These are phyloP conservation scores for Nicator chloris DNA, from an alignment of 2,113 vertebrate species.

Conservation along the genomic window DNA sequence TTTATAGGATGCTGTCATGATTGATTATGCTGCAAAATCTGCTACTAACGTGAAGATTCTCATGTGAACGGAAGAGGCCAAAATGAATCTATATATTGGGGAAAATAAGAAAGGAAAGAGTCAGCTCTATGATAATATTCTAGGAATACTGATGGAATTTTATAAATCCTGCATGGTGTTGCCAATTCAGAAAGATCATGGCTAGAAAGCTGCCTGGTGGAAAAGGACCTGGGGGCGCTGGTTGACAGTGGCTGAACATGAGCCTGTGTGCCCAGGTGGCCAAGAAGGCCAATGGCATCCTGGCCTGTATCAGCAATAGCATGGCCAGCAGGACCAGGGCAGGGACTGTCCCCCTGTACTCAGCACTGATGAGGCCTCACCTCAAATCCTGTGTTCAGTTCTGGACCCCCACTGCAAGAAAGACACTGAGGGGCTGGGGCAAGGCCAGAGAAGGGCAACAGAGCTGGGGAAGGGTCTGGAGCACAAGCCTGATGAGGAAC, in stretches of 20 bases:
- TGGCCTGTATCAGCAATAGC: fast-evolving
- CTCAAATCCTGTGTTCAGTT: background rate
- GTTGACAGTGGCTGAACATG: background rate
- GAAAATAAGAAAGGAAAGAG: background rate
- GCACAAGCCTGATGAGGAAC: fast-evolving
- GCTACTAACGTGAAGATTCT: background rate
- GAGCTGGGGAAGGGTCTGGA: background rate
- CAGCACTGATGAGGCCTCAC: fast-evolving
- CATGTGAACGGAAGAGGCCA: background rate
- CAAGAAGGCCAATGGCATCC: fast-evolving
- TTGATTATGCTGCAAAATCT: background rate
- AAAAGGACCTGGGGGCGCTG: background rate
- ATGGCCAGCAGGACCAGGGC: background rate
- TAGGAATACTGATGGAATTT: background rate
- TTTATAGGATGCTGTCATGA: background rate
- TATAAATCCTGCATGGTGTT: background rate
- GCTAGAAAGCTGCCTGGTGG: background rate
- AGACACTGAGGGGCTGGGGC: background rate
- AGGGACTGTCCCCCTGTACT: background rate
- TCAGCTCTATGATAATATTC: background rate
- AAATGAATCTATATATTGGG: background rate
- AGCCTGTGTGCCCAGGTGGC: background rate
- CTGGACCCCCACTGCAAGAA: fast-evolving
- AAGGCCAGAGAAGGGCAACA: fast-evolving
- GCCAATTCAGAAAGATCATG: background rate